phyloP scores from a whole-genome alignment of 2,797 vertebrate genomes.

The Aotus griseimembra region DNA sequence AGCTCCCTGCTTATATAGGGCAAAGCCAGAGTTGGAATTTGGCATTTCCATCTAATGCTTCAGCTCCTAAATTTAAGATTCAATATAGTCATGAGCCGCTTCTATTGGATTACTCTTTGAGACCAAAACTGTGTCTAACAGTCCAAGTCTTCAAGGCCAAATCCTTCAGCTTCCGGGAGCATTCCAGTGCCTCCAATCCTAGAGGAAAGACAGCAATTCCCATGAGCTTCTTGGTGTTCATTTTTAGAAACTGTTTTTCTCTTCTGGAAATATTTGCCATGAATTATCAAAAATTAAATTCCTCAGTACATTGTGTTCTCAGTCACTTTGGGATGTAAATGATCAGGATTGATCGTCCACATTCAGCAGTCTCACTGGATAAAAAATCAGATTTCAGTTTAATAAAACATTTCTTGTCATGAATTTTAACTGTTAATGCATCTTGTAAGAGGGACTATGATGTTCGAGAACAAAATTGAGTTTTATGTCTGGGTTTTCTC shows the following conservation, averaged over 20 bases:
- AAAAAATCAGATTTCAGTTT: constrained; percentile 27
- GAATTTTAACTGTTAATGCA: not conserved
- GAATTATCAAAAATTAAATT: constrained; percentile 1
- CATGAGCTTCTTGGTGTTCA: not conserved
- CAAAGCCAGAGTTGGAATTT: not conserved
- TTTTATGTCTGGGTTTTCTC: constrained; percentile 34
- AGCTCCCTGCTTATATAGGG: not conserved
- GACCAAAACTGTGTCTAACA: not conserved
- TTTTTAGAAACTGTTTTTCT: not conserved
- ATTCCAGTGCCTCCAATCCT: not conserved
- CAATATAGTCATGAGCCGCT: not conserved
- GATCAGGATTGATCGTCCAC: not conserved
- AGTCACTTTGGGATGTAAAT: not conserved
- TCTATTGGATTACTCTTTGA: not conserved
- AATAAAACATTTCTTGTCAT: not conserved
- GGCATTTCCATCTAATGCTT: not conserved
- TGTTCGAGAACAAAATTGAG: not conserved
- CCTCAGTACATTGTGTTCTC: not conserved
- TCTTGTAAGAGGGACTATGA: not conserved
- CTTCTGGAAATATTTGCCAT: not conserved
- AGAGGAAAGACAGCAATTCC: not conserved
- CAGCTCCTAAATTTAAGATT: constrained; percentile 28
- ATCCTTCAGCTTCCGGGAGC: not conserved
- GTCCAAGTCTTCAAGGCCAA: not conserved
- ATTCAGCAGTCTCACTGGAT: not conserved